Evolutionary conservation across 1,140 invertebrate species (phyloP), one percentile per base, ranked within the genome.

Genomic region (Drosophila varians): DNA sequence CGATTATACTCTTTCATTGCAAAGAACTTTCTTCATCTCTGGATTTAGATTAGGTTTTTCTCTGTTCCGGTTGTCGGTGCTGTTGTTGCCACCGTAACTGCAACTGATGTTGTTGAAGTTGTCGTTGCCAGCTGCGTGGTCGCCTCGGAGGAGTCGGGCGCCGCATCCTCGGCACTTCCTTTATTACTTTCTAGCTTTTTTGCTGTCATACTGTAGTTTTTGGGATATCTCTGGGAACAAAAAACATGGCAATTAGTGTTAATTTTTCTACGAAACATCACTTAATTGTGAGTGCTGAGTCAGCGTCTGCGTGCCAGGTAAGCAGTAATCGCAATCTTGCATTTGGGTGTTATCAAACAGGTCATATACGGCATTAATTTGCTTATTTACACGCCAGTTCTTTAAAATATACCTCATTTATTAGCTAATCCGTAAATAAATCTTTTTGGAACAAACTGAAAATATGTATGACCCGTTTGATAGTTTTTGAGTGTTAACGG

Each of bases 111-210:
- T 36, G 14, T 23, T 31, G 54, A 3, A 31, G 43, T 48, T 34
- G 68, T 40, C 12, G 52, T 31, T 25, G 28, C 21, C 28, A 23
- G 18, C 23, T 34, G 12, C 25, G 58, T 55, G 8, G 25, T 21
- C 40, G 38, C 26, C 34, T 51, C 40, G 18, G 56, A 25, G 16
- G 49, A 31, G 7, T 72, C 53, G 46, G 54, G 42, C 51, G 66
- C 49, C 52, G 73, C 12, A 25, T 71, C 40, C 51, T 83, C 79
- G 38, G 18, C 65, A 38, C 31, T 45, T 34, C 84, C 69, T 57
- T 75, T 62, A 36, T 86, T 86, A 75, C 74, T 86, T 75, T 75
- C 34, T 64, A 53, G 26, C 60, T 43, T 86, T 83, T 56, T 86
- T 83, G 71, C 72, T 19, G 21, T n/a, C 26, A 58, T 66, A 71